These are phyloP conservation scores for Bhutanitis thaidina DNA, from an alignment of 2,888 invertebrate species.

Conservation along the genomic window DNA sequence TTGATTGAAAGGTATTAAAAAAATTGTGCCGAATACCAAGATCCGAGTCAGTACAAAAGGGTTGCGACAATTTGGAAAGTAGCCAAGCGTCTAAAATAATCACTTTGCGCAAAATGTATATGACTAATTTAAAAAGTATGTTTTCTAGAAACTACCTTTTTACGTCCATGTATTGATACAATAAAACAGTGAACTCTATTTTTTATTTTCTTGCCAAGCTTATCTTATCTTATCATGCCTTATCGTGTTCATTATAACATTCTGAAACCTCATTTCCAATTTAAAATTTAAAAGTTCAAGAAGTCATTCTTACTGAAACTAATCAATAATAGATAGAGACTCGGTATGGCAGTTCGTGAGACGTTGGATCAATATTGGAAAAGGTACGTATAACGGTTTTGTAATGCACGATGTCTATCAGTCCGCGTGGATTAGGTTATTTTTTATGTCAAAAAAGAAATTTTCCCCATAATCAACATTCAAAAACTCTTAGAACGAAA, in stretches of 20 bases:
- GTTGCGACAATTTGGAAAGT: constrained; percentile 20
- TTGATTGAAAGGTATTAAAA: background rate
- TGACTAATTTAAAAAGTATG: constrained; percentile 21
- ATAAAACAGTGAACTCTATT: too few species aligned
- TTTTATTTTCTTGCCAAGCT: too few species aligned
- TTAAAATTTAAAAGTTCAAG: constrained; percentile 5
- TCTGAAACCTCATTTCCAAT: background rate
- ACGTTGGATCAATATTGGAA: constrained; percentile 49
- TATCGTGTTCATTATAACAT: too few species aligned
- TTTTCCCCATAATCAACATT: too few species aligned
- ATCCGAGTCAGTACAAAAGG: constrained; percentile 19
- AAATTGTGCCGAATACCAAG: constrained; percentile 20
- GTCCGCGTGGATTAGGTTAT: too few species aligned
- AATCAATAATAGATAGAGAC: constrained; percentile 19
- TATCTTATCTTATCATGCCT: too few species aligned
- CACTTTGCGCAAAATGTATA: constrained; percentile 19
- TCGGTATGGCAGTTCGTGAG: constrained; percentile 29
- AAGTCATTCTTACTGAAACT: constrained; percentile 8
- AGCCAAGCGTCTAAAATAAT: constrained; percentile 20
- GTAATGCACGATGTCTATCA: constrained; percentile 12
- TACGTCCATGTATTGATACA: background rate
- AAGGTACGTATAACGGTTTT: constrained; percentile 24
- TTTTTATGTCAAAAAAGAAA: too few species aligned
- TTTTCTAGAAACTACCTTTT: constrained; percentile 5
- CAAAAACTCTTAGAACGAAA: too few species aligned